Percentiles rank a stretch among this genome's conserved stretches.
phyloP scores from a whole-genome alignment of 2,113 vertebrate species.

The Probosciger aterrimus region DNA sequence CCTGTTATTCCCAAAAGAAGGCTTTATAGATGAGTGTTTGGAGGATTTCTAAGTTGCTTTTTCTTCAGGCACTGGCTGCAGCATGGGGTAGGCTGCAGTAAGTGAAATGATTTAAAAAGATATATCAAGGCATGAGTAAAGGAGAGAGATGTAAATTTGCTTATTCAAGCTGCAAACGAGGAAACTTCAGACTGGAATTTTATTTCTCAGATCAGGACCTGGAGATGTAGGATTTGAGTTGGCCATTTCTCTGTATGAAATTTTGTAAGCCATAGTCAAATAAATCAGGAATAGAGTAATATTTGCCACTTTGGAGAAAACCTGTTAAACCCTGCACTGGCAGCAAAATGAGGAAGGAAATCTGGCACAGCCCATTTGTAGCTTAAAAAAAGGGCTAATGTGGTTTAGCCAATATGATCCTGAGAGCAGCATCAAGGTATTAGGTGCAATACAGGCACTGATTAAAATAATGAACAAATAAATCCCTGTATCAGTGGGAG shows the following conservation, averaged over 20 bases:
- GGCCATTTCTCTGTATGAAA: background rate
- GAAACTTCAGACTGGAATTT: background rate
- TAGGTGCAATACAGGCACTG: background rate
- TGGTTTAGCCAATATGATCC: background rate
- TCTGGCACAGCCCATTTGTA: background rate
- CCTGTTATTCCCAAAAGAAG: background rate
- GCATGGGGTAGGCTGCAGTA: background rate
- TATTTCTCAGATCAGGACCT: background rate
- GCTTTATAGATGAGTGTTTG: background rate
- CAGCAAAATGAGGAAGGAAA: background rate
- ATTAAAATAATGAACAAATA: background rate
- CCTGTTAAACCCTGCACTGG: background rate
- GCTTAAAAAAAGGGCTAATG: background rate
- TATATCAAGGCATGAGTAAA: background rate
- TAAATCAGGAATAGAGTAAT: background rate
- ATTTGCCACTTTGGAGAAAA: background rate
- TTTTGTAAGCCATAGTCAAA: background rate
- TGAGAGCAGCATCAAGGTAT: background rate
- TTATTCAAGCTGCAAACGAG: background rate
- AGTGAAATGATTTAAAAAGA: background rate
- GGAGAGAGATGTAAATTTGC: background rate
- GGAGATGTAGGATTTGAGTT: background rate
- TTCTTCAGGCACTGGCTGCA: background rate
- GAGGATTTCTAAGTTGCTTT: background rate
- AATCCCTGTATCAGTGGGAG: background rate